Percentiles rank a stretch among this genome's conserved stretches.
Evolutionary conservation across 2,113 vertebrate species (phyloP).

Genomic region (Sardina pilchardus): DNA sequence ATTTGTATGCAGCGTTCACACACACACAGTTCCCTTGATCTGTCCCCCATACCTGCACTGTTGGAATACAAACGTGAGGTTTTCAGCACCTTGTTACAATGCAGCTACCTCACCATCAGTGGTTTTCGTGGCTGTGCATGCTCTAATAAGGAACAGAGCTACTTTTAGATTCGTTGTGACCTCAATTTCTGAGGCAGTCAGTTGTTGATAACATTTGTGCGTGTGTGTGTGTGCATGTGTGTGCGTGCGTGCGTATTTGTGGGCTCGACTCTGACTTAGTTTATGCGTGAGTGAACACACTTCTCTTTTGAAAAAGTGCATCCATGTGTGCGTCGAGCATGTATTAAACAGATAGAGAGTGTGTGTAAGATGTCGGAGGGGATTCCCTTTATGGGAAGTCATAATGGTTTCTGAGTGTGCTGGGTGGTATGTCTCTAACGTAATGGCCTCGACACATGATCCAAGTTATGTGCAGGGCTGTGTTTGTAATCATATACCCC

Average conservation of each 20-base stretch:
- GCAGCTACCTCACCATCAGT: background rate
- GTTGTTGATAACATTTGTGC: background rate
- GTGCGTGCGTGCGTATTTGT: background rate
- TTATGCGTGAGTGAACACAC: background rate
- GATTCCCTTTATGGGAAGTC: conserved; percentile 23
- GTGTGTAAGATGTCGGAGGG: background rate
- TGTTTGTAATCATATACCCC: conserved; percentile 34
- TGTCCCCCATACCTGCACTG: background rate
- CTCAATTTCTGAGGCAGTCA: background rate
- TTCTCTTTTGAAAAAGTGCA: background rate
- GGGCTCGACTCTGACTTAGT: background rate
- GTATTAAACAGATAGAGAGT: background rate
- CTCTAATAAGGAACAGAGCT: background rate
- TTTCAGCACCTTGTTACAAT: background rate
- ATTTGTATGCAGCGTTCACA: background rate
- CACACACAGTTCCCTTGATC: background rate
- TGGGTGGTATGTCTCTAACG: conserved; percentile 31
- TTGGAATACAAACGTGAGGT: background rate
- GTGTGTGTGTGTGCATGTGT: background rate
- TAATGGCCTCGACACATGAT: conserved; percentile 45
- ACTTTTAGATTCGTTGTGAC: conserved; percentile 11
- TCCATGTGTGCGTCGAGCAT: background rate
- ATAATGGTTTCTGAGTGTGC: conserved; percentile 29
- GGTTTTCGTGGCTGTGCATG: background rate
- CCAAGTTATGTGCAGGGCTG: conserved; percentile 19